Conservation (phyloP, 2,113 vertebrate species). For the Phylloscopus trochiloides region DNA sequence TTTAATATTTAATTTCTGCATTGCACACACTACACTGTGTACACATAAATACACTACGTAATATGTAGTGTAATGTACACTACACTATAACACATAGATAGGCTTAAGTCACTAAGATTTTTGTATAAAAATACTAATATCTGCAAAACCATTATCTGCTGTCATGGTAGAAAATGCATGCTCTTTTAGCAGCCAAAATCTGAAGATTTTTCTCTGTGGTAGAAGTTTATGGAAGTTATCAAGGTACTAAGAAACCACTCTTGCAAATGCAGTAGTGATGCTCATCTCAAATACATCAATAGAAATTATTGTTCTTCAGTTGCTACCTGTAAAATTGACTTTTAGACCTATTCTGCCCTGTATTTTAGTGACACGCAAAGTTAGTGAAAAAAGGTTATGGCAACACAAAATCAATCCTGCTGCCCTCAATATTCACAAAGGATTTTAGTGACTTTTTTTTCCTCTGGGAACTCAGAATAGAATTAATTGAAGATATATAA, state of each 20-base stretch:
- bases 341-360: not conserved
- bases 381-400: not conserved
- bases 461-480: not conserved
- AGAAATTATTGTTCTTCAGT: not conserved
- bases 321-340: not conserved
- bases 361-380: not conserved
- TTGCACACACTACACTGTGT: not conserved
- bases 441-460: not conserved
- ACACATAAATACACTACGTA: no score
- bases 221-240: not conserved
- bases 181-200: not conserved
- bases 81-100: not conserved
- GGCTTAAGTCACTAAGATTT: not conserved
- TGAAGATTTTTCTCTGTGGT: not conserved
- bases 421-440: not conserved
- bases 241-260: not conserved
- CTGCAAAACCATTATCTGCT: not conserved
- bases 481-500: not conserved
- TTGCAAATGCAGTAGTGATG: not conserved
- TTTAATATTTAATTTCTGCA: not conserved
- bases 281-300: not conserved
- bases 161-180: not conserved
- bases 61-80: not conserved
- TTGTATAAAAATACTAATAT: not conserved
- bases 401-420: not conserved